These are phyloP conservation scores for Enteromius afrohamiltoni DNA, from an alignment of 2,797 vertebrate species.

Conservation along the genomic window DNA sequence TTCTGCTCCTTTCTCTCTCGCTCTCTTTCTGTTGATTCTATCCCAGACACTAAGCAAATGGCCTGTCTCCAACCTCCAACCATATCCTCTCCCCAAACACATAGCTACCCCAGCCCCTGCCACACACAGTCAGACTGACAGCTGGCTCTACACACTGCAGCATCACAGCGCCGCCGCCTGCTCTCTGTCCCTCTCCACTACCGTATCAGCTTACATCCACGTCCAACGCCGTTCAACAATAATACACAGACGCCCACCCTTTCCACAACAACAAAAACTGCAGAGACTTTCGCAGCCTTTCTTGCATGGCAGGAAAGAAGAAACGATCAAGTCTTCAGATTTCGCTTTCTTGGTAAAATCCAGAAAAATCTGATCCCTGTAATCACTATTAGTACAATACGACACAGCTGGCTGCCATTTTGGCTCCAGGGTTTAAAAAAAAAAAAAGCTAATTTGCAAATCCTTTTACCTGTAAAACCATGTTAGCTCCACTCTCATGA, in stretches of 20 bases:
- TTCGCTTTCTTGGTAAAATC: not conserved
- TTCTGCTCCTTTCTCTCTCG: conserved; percentile 47
- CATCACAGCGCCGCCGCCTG: conserved; percentile 39
- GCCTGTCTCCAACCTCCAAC: conserved; percentile 68
- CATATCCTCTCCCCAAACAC: conserved; percentile 59
- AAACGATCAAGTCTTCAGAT: not conserved
- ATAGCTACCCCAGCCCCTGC: conserved; percentile 51
- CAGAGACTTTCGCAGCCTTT: not conserved
- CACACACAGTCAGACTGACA: conserved; percentile 80
- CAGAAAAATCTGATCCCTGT: not conserved
- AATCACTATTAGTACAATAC: not conserved
- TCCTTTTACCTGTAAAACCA: not conserved
- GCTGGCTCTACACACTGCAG: conserved; percentile 76
- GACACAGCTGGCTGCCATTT: not conserved
- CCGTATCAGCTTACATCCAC: conserved; percentile 57
- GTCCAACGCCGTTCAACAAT: conserved; percentile 56
- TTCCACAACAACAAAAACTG: conserved; percentile 7
- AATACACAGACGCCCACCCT: conserved; percentile 39
- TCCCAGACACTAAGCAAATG: conserved; percentile 77
- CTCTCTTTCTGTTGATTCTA: conserved; percentile 63
- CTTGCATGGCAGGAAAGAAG: not conserved
- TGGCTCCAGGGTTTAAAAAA: not conserved
- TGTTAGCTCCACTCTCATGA: not conserved
- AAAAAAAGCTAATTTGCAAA: not conserved
- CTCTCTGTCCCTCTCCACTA: conserved; percentile 51